Base-by-base conservation (phyloP, 2,113 vertebrate genomes). In the Mola mola region DNA sequence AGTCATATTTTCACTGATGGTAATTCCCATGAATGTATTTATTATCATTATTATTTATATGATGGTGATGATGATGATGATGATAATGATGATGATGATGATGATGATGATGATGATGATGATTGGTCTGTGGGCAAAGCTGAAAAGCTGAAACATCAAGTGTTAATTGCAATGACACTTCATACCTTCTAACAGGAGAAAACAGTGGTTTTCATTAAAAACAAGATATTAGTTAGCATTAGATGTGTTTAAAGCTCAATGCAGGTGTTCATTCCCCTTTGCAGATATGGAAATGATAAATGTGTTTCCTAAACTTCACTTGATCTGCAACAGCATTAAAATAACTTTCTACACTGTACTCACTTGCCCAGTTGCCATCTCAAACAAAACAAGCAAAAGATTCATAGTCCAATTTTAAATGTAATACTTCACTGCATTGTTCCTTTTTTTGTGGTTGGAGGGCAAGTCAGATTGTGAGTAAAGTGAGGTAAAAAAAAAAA, bases 201-300 rank as follows among this genome's bases (percentile, higher is more conserved):
- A 51, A 12, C 15, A 8, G 3, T 22, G 29, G 6, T 66, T 66
- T 52, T 51, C 29, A 42, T 16, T 20, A 19, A 20, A 66, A 47
- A 66, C 21, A 25, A 25, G 36, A 25, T 73, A 41, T 50, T 41
- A 46, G 34, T 62, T 24, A 51, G 37, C 43, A 47, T 20, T 63
- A 50, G 77, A 72, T 46, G 21, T 62, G 17, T 51, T 63, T n/a
- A 63, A 60, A 71, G 48, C 17, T 16, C n/a, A 24, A 16, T 40
- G 36, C 13, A 50, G n/a, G 7, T 28, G 44, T 56, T 48, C 42
- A 24, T 22, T 65, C 41, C 52, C 63, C 16, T 31, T 44, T 40
- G 42, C 0, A 8, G 20, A 31, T 4, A 2, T 72, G 66, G 64
- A 65, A 70, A 78, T 49, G 49, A 22, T 74, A 34, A 72, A 66